Conservation (phyloP, 2,797 vertebrate genomes). For the Selene dorsalis region DNA sequence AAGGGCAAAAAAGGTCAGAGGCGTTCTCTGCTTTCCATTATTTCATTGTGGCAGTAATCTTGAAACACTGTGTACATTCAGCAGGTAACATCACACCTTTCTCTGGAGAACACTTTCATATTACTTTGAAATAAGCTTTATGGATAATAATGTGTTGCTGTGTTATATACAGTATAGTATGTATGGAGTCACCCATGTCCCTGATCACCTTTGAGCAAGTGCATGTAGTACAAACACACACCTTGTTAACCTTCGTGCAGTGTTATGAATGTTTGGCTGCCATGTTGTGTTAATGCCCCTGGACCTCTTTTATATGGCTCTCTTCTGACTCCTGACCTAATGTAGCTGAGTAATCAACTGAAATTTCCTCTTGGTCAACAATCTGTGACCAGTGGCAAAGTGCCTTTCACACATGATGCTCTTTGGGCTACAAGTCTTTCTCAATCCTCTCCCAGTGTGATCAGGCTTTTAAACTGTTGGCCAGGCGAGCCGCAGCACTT, state of each 20-base stretch:
- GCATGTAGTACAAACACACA: background rate
- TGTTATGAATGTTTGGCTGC: background rate
- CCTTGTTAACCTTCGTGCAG: background rate
- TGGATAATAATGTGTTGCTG: background rate
- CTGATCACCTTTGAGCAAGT: background rate
- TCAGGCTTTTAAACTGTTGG: background rate
- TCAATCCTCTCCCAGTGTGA: slow-evolving; percentile 20
- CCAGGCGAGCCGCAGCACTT: background rate
- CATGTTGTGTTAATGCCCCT: background rate
- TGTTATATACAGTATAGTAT: background rate
- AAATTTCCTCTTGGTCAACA: slow-evolving; percentile 50
- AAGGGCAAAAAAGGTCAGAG: too few species aligned
- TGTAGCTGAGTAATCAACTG: slow-evolving; percentile 52
- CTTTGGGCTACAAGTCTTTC: slow-evolving; percentile 20
- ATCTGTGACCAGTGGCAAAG: slow-evolving; percentile 22
- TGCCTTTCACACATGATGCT: slow-evolving; percentile 48
- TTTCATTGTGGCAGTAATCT: background rate
- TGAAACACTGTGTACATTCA: background rate
- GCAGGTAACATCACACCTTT: background rate
- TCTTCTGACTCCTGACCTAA: slow-evolving; percentile 18
- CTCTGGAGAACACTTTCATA: background rate
- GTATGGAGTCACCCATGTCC: background rate
- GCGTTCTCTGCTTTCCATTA: too few species aligned
- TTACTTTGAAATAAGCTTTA: too few species aligned
- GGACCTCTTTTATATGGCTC: background rate